Conservation (phyloP, 2,888 invertebrate species). For the Agriotes lineatus region DNA sequence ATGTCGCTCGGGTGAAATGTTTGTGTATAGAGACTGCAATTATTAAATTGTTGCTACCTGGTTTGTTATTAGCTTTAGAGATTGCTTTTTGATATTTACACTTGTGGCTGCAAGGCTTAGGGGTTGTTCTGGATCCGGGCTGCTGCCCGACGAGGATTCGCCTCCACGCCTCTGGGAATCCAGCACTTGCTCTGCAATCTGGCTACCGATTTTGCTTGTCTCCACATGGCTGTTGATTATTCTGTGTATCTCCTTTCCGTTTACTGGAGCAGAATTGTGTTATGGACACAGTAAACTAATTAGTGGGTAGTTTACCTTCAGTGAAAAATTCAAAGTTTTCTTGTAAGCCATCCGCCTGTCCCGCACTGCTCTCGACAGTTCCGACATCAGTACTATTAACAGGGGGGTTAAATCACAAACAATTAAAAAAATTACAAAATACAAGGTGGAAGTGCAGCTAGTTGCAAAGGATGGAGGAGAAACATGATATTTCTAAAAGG, state of each 20-base stretch:
- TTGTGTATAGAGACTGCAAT: conserved; percentile 64
- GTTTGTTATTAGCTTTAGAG: no score
- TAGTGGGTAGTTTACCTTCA: conserved; percentile 65
- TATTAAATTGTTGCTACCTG: no score
- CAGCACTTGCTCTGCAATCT: conserved; percentile 84
- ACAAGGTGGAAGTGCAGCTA: no score
- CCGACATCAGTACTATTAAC: conserved; percentile 66
- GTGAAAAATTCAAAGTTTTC: conserved; percentile 71
- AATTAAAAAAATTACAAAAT: no score
- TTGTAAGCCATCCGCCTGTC: conserved; percentile 65
- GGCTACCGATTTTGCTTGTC: conserved; percentile 86
- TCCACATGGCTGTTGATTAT: conserved; percentile 83
- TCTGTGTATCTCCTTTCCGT: conserved; percentile 75
- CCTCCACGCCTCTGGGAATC: conserved; percentile 70
- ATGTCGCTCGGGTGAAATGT: conserved; percentile 61
- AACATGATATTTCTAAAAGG: no score
- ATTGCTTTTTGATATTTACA: conserved; percentile 30
- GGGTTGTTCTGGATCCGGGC: conserved; percentile 62
- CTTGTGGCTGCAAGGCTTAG: conserved; percentile 57
- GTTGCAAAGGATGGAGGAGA: no score
- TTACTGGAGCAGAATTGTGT: conserved; percentile 54
- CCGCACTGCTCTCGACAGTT: conserved; percentile 67
- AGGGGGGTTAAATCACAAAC: neutral
- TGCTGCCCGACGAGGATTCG: conserved; percentile 68
- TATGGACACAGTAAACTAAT: neutral